Base-by-base conservation (phyloP, 2,797 vertebrate genomes). In the Ammospiza maritima region DNA sequence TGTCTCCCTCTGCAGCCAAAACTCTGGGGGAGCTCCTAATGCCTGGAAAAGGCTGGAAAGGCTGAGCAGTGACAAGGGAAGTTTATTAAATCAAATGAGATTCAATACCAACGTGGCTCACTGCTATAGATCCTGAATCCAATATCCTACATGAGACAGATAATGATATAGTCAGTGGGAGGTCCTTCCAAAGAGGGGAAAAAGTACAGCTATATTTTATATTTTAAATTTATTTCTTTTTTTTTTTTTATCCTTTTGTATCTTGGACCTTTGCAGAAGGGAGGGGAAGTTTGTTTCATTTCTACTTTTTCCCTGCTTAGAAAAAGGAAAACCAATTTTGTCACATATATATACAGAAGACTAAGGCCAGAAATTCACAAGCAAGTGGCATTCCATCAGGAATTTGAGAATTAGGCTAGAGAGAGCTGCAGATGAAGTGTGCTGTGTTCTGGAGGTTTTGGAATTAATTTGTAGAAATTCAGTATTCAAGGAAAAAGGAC, bases 11-110 rank as follows among this genome's bases (percentile, higher is more conserved):
- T 32, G 20, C 0, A 2, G n/a, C n/a, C 70, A 78, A 42, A 88
- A 84, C 50, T 34, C 1, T 1, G 25, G n/a, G 56, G 30, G 9
- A 77, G 53, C 58, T 75, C 11, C 73, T 13, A 13, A 67, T 1
- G 29, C 10, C 66, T 86, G 85, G 51, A 53, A 70, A 76, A 50
- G 42, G 32, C 53, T 40, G 74, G 62, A 19, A 60, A 90, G 62
- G 42, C 58, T 57, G 79, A 86, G 74, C 89, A 84, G 38, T 47
- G 66, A 70, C 82, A 77, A 69, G 44, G 40, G 60, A 91, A 75
- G 83, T 89, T 93, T 88, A 95, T 96, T 94, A 96, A 93, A 95
- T 90, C 84, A 92, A 95, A 96, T 94, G 89, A 94, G 93, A 96
- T 93, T 96, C 97, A 92, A 60, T 93, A 72, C 56, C 48, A 94